A percentile compares a stretch with the other conserved stretches of the same genome.
Conservation (phyloP, 2,113 vertebrate genomes). For the Ceuthmochares aereus region DNA sequence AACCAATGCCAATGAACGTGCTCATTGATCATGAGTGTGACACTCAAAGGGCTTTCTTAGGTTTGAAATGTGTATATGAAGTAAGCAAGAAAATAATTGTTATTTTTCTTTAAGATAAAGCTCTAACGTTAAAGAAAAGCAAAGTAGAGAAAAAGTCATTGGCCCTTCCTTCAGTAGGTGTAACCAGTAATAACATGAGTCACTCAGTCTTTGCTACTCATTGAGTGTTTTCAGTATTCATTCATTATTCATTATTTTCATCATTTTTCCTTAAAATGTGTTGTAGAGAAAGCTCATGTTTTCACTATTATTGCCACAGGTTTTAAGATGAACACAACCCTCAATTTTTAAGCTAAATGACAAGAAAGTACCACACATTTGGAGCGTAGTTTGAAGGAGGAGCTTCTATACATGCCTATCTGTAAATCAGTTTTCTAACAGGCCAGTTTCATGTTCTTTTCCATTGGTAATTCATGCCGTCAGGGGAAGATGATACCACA, state of each 20-base stretch:
- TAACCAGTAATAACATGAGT: neutral
- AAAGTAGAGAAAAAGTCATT: neutral
- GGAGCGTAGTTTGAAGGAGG: neutral
- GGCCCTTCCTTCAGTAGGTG: neutral
- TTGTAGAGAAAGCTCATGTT: neutral
- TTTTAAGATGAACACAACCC: neutral
- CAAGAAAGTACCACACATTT: neutral
- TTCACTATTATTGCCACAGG: neutral
- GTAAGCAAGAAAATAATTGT: neutral
- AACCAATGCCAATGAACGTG: neutral
- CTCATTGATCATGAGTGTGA: neutral
- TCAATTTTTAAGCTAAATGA: neutral
- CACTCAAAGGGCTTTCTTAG: neutral
- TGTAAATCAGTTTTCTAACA: neutral
- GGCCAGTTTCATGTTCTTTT: neutral
- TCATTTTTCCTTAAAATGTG: neutral
- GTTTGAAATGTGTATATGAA: neutral
- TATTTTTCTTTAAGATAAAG: neutral
- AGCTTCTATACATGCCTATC: neutral
- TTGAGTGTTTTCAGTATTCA: neutral
- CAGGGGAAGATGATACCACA: neutral
- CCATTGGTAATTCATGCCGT: neutral
- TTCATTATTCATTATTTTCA: too few relatives aligned
- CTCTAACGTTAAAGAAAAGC: neutral
- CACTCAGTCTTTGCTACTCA: neutral